Conservation (phyloP, 2,113 vertebrate species). For the Noctilio leporinus region DNA sequence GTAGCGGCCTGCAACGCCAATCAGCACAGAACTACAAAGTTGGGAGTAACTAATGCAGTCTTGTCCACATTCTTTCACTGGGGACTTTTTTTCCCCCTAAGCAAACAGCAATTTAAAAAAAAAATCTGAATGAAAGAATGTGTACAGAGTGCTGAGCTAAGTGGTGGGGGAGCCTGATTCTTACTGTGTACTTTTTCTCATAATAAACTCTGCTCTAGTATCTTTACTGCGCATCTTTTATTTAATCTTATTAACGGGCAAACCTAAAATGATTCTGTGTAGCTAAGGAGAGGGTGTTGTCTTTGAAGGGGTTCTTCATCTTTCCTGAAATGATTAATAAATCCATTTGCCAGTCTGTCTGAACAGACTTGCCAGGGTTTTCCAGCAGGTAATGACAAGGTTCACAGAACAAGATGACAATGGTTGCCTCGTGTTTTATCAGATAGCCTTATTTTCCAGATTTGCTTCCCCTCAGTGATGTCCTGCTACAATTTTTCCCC, state of each 20-base stretch:
- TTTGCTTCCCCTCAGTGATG: background rate
- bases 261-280: conserved; percentile 77
- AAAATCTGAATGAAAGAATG: conserved; percentile 80
- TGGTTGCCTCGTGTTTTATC: background rate
- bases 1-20: conserved; percentile 57
- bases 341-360: conserved; percentile 40
- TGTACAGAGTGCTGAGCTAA: conserved; percentile 79
- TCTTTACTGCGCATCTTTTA: conserved; percentile 85
- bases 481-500: background rate
- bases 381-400: background rate
- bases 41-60: conserved; percentile 65
- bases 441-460: background rate
- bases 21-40: conserved; percentile 67
- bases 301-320: conserved; percentile 68
- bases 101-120: conserved; percentile 88
- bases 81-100: conserved; percentile 69
- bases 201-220: conserved; percentile 78
- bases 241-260: conserved; percentile 82
- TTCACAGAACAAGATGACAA: background rate
- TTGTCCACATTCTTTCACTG: conserved; percentile 76
- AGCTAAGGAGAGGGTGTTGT: conserved; percentile 72
- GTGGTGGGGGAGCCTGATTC: conserved; percentile 77
- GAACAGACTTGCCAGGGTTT: background rate
- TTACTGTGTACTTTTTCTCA: conserved; percentile 80
- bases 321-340: conserved; percentile 74